phyloP scores from a whole-genome alignment of 37 sponge, comb jelly and placozoan species.

The Beroe forskalii region DNA sequence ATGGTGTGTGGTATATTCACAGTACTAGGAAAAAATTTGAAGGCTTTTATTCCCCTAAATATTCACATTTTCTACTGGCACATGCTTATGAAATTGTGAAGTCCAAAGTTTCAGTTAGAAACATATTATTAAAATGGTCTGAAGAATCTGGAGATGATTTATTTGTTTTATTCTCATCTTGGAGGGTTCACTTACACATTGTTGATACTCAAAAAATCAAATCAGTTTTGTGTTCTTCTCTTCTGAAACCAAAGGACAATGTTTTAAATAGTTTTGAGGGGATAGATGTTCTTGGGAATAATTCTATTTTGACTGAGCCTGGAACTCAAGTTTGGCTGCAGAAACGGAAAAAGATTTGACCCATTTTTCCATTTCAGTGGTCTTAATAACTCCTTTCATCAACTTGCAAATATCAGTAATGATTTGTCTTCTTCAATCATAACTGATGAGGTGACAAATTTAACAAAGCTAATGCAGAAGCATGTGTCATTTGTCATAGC shows the following conservation, averaged over 20 bases:
- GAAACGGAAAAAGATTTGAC: conserved; percentile 19
- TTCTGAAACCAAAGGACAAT: neutral
- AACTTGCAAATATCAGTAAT: neutral
- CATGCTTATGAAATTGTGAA: conserved; percentile 50
- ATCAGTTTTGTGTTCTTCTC: neutral
- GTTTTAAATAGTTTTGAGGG: neutral
- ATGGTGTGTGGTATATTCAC: neutral
- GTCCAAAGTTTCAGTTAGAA: neutral
- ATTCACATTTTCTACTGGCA: neutral
- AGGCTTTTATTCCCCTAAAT: neutral
- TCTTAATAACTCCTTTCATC: neutral
- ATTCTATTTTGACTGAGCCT: conserved; percentile 25
- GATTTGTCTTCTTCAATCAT: neutral
- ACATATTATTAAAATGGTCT: neutral
- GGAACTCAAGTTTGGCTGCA: neutral
- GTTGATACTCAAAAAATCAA: conserved; percentile 10
- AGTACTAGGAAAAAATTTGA: neutral
- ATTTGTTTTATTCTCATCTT: conserved; percentile 25
- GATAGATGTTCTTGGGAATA: neutral
- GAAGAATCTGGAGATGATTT: conserved; percentile 4
- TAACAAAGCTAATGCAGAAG: neutral
- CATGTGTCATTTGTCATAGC: conserved; percentile 33
- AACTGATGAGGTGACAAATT: neutral
- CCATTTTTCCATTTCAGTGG: conserved; percentile 2
- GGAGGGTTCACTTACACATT: conserved; percentile 12